Evolutionary conservation across 2,888 invertebrate genomes (phyloP).

Genomic region (Morpho deidamia): DNA sequence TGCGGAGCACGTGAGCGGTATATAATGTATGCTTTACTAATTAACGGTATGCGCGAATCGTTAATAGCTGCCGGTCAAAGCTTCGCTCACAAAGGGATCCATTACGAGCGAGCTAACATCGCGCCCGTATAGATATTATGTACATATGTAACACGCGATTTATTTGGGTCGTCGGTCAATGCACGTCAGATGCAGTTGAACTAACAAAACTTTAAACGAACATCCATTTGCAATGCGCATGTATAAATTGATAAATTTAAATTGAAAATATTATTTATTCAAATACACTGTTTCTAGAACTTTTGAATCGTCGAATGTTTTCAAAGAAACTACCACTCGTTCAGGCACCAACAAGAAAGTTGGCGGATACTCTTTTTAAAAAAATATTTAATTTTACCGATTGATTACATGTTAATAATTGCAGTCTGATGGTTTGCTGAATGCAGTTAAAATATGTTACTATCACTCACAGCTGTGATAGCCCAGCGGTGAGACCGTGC

Average conservation of each 20-base stretch:
- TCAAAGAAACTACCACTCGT: too few species aligned
- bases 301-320: too few species aligned
- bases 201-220: slow-evolving; percentile 38
- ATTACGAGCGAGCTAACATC: slow-evolving; percentile 41
- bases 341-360: too few species aligned
- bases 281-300: not conserved
- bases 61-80: slow-evolving; percentile 51
- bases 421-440: too few species aligned
- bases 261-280: not conserved
- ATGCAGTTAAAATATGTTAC: too few species aligned
- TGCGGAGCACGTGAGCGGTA: too few species aligned
- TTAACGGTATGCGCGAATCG: slow-evolving; percentile 49
- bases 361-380: too few species aligned
- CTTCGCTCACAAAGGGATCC: slow-evolving; percentile 65
- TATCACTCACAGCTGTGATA: too few species aligned
- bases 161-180: slow-evolving; percentile 57
- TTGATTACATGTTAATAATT: too few species aligned
- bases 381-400: too few species aligned
- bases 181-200: slow-evolving; percentile 46
- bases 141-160: slow-evolving; percentile 33
- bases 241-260: slow-evolving; percentile 9
- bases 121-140: slow-evolving; percentile 32
- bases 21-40: slow-evolving; percentile 38
- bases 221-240: slow-evolving; percentile 24
- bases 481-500: too few species aligned